Base-by-base conservation (phyloP, 2,888 invertebrate species). In the Rhagonycha fulva region DNA sequence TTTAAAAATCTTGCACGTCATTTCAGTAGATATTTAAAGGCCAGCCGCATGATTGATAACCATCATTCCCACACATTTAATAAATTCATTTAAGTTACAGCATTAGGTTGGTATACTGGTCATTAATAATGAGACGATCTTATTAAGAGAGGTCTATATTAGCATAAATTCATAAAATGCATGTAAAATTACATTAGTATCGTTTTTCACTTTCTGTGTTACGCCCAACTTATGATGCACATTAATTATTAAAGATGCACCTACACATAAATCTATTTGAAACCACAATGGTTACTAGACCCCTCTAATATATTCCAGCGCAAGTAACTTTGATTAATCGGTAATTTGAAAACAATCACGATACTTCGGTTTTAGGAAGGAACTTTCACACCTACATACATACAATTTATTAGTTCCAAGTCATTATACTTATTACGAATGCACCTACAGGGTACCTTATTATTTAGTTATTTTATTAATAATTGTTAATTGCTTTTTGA, bases 111-210 rank as follows among this genome's bases (percentile, higher is more conserved):
- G 62, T 70, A 75, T 71, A 77, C 72, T 75, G 76, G 81, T 81
- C 82, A 83, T 83, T 81, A 83, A 83, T 81, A 80, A 82, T 80
- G 81, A 80, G 80, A 80, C 75, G 73, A 80, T 76, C 82, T 81
- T 83, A 82, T 83, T 82, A 81, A 81, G 80, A 76, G 79, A 79
- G 80, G 78, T 75, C 78, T 77, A 82, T 81, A 79, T 80, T 79
- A 76, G 78, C 79, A 81, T 80, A 82, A 81, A 83, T 82, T 81
- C 80, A 80, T 82, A 80, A 80, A 71, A 60, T 71, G 76, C 77
- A 78, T 76, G 79, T 70, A 78, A 70, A 78, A 75, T 68, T 70
- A 76, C 78, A 71, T 78, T 71, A 70, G 75, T 70, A 75, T 77
- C 71, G 78, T 47, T 47, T 71, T 79, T 79, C 76, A 78, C 80